A percentile compares a stretch with the other conserved stretches of the same genome.
These are phyloP conservation scores for Drosophila mojavensis DNA, from an alignment of 1,140 invertebrate genomes.

Conservation along the genomic window DNA sequence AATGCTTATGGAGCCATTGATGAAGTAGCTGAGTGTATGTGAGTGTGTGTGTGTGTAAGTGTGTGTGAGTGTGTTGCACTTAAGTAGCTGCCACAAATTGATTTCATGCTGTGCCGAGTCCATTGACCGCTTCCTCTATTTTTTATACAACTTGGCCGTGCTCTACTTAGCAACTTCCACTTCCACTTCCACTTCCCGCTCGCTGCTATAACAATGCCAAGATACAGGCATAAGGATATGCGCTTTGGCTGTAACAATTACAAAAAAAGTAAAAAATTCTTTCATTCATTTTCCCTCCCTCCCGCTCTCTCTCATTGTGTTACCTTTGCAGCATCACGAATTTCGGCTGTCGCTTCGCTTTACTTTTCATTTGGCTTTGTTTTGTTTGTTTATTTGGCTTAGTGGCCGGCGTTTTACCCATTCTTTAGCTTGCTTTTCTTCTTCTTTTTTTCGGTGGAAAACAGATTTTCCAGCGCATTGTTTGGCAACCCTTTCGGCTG, in stretches of 20 bases:
- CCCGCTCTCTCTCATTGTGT: background rate
- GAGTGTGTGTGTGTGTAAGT: conserved; percentile 34
- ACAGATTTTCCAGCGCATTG: conserved; percentile 65
- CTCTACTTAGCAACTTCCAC: conserved; percentile 40
- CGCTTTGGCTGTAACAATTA: conserved; percentile 34
- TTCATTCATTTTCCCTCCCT: background rate
- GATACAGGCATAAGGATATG: conserved; percentile 33
- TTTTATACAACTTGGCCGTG: conserved; percentile 36
- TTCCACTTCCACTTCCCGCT: background rate
- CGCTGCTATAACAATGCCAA: conserved; percentile 53
- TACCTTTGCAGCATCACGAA: conserved; percentile 14
- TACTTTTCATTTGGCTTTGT: conserved; percentile 45
- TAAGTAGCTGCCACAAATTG: conserved; percentile 82
- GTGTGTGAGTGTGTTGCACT: conserved; percentile 59
- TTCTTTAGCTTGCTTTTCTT: conserved; percentile 12
- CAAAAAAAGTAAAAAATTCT: conserved; percentile 15
- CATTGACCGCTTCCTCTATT: conserved; percentile 23
- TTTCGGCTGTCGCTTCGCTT: conserved; percentile 12
- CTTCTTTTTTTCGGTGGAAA: conserved; percentile 25
- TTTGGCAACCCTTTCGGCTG: conserved; percentile 68
- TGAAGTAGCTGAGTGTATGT: conserved; percentile 35
- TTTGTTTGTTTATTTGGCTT: conserved; percentile 56
- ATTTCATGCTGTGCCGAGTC: conserved; percentile 68
- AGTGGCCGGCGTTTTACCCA: conserved; percentile 36
- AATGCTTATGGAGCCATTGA: conserved; percentile 41